Evolutionary conservation across 2,888 invertebrate species (phyloP).

Genomic region (Heliconius charithonia): DNA sequence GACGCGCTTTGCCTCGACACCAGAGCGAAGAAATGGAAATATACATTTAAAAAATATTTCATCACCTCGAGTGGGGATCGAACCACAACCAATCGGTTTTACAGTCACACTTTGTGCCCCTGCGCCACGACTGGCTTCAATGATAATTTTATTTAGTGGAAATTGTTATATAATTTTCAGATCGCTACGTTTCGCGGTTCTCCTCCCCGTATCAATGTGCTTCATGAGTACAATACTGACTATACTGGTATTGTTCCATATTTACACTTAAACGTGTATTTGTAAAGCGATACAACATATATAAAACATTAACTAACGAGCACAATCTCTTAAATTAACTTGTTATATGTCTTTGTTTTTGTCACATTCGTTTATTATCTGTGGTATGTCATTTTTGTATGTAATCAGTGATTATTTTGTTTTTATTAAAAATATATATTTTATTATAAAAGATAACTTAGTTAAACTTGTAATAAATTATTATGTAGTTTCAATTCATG

Average conservation of each 20-base stretch:
- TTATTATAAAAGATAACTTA: not conserved
- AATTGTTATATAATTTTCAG: conserved; percentile 61
- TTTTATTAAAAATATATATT: not conserved
- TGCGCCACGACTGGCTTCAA: too few relatives aligned
- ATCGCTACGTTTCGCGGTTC: conserved; percentile 87
- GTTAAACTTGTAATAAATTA: not conserved
- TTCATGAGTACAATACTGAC: conserved; percentile 90
- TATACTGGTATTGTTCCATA: conserved; percentile 87
- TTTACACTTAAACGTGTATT: conserved; percentile 76
- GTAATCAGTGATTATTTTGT: too few relatives aligned
- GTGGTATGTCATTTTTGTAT: not conserved
- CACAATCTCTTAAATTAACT: conserved; percentile 9
- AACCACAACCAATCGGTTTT: too few relatives aligned
- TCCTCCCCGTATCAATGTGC: conserved; percentile 88
- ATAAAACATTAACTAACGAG: conserved; percentile 24
- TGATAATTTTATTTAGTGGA: not conserved
- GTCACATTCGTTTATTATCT: conserved; percentile 24
- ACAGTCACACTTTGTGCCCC: too few relatives aligned
- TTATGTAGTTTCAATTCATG: too few relatives aligned
- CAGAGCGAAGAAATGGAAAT: too few relatives aligned
- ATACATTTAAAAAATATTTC: too few relatives aligned
- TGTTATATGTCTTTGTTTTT: not conserved
- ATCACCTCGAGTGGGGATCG: too few relatives aligned
- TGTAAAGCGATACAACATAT: not conserved
- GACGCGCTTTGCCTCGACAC: too few relatives aligned